A percentile compares a stretch with the other conserved stretches of the same genome.
Conservation (phyloP, 2,113 vertebrate genomes). For the Leptobrachium leishanense region DNA sequence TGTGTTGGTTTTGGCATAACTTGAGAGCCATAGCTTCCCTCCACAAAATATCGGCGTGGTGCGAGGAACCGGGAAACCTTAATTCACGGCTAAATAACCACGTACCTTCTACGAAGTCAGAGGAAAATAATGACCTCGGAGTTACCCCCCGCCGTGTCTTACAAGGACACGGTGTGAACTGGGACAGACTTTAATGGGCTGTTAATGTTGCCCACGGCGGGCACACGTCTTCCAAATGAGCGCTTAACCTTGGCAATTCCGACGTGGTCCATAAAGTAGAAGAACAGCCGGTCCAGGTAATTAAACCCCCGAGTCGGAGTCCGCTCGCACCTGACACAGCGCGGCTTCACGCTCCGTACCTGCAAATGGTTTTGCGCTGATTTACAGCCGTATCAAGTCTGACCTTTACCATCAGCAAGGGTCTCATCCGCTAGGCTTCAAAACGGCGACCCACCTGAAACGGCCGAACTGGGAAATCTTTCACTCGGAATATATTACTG, state of each 20-base stretch:
- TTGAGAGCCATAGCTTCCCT: background rate
- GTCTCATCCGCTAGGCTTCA: too few species aligned
- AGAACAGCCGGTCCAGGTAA: constrained; percentile 29
- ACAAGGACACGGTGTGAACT: constrained; percentile 31
- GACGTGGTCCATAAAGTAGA: constrained; percentile 37
- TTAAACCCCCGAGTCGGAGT: constrained; percentile 17
- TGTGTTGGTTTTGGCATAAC: background rate
- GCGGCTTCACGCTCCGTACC: constrained; percentile 19
- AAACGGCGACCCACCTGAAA: too few species aligned
- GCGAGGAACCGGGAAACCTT: background rate
- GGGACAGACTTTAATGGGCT: constrained; percentile 38
- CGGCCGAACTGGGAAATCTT: too few species aligned
- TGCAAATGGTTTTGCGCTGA: constrained; percentile 8
- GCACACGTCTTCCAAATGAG: constrained; percentile 38
- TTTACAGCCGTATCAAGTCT: constrained; percentile 26
- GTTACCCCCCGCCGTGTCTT: constrained; percentile 33
- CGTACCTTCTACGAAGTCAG: constrained; percentile 25
- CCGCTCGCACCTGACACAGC: constrained; percentile 28
- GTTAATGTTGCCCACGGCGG: constrained; percentile 41
- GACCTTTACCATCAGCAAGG: background rate
- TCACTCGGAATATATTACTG: too few species aligned
- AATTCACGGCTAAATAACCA: constrained; percentile 27
- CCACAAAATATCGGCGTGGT: background rate
- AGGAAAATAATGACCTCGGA: constrained; percentile 33
- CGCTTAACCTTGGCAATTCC: constrained; percentile 43